Evolutionary conservation across 2,888 invertebrate species (phyloP).

Genomic region (Drosophila monieri): DNA sequence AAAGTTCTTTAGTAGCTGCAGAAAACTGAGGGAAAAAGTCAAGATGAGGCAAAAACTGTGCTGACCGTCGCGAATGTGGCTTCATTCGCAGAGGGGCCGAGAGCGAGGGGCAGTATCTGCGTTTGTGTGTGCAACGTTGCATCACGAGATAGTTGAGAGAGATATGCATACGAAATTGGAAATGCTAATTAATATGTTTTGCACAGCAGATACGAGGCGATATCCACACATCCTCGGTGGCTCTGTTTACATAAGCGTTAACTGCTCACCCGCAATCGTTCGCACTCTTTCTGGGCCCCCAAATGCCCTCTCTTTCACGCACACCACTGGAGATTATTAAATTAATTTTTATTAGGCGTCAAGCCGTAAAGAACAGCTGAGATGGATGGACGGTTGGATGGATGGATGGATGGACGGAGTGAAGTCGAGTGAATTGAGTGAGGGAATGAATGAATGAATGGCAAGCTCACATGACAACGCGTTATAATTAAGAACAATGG

Average conservation of each 20-base stretch:
- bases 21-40: constrained; percentile 20
- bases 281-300: neutral
- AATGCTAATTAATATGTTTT: constrained; percentile 81
- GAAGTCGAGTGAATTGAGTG: constrained; percentile 33
- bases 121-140: constrained; percentile 72
- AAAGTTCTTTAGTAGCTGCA: constrained; percentile 48
- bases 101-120: constrained; percentile 9
- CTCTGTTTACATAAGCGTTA: constrained; percentile 75
- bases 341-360: constrained; percentile 80
- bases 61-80: constrained; percentile 46
- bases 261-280: constrained; percentile 63
- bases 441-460: constrained; percentile 62
- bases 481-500: constrained; percentile 78
- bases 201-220: constrained; percentile 70
- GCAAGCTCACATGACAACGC: constrained; percentile 79
- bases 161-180: constrained; percentile 78
- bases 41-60: constrained; percentile 25
- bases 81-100: constrained; percentile 3
- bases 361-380: constrained; percentile 78
- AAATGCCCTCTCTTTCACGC: neutral
- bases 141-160: constrained; percentile 72
- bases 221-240: constrained; percentile 45
- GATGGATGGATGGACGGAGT: constrained; percentile 12
- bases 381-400: constrained; percentile 31
- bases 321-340: constrained; percentile 65